Evolutionary conservation across 2,113 vertebrate genomes (phyloP).

Genomic region (Piaya cayana): DNA sequence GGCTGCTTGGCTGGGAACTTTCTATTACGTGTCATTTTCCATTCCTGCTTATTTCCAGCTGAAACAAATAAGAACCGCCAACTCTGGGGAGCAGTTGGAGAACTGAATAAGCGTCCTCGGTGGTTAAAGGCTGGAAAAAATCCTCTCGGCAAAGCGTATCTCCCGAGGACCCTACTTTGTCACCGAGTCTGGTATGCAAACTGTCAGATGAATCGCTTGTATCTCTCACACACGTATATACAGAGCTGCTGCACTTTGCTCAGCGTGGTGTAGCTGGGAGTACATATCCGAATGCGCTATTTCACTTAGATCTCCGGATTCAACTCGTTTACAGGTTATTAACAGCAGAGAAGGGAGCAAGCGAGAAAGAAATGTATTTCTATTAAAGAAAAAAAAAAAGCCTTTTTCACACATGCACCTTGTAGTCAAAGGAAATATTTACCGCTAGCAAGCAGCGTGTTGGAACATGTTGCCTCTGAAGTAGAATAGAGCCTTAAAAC

Average conservation of each 20-base stretch:
- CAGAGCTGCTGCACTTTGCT: background rate
- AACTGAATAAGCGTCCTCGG: background rate
- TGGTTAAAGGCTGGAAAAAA: background rate
- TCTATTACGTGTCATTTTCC: background rate
- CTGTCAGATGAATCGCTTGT: background rate
- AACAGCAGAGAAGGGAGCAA: background rate
- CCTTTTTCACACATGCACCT: background rate
- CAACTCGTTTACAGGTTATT: background rate
- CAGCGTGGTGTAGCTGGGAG: background rate
- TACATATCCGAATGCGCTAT: background rate
- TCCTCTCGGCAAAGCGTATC: background rate
- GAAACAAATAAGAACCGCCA: background rate
- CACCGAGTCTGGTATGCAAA: background rate
- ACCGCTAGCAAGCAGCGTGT: background rate
- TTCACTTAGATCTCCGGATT: background rate
- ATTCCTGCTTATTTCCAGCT: background rate
- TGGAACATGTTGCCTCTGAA: background rate
- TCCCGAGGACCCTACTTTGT: background rate
- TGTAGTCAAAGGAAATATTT: slow-evolving; percentile 34
- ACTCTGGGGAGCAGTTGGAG: background rate
- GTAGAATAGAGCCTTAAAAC: background rate
- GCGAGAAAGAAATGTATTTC: background rate
- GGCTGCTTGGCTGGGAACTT: background rate
- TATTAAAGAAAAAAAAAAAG: background rate
- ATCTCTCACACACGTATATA: background rate